Base-by-base conservation (phyloP, 2,888 invertebrate species). In the Rotaria sp. region DNA sequence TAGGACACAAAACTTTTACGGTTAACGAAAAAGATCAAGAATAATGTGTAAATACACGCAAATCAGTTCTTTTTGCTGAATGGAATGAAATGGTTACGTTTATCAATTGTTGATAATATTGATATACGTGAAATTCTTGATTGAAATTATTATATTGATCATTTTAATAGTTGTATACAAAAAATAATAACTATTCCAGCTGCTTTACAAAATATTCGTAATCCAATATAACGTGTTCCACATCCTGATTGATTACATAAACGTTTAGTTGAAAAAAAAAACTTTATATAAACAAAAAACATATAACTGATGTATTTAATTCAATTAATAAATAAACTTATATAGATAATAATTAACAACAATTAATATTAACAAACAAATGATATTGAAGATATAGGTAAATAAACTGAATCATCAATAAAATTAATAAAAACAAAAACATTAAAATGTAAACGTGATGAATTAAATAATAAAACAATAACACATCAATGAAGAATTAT, bases 191-290 rank as follows among this genome's bases (percentile, higher is more conserved):
- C 98, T 1, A 99, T 99, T 89, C 99, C 99, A 0, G 99, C 88
- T 96, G 95, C 0, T 93, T 95, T 0, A 96, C 96, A 0, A 41
- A 5, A 41, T 5, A 99, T 99, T 92, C 99, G 99, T 0, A 98
- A 99, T 0, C 96, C 96, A 0, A 93, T 99, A n/a, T n/a, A n/a
- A n/a, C n/a, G 98, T 87, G 95, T 98, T 0, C 93, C 94, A 87
- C 97, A 99, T 92, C 99, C 99, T 0, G 96, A 97, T 89, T 99
- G 99, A 99, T 92, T 99, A 87, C 96, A 97, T 91, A 97, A 97
- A 92, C 95, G 95, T 90, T 94, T 98, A 92, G 89, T 96, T 67
- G 96, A 96, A 89, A 96, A 96, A 91, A 95, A 94, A 86, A 96
- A 97, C n/a, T 91, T 94, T 94, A 55, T 94, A 94, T 88, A 97